Percentiles rank a stretch among this genome's conserved stretches.
phyloP scores from a whole-genome alignment of 2,113 vertebrate genomes.

The Hoplias malabaricus region DNA sequence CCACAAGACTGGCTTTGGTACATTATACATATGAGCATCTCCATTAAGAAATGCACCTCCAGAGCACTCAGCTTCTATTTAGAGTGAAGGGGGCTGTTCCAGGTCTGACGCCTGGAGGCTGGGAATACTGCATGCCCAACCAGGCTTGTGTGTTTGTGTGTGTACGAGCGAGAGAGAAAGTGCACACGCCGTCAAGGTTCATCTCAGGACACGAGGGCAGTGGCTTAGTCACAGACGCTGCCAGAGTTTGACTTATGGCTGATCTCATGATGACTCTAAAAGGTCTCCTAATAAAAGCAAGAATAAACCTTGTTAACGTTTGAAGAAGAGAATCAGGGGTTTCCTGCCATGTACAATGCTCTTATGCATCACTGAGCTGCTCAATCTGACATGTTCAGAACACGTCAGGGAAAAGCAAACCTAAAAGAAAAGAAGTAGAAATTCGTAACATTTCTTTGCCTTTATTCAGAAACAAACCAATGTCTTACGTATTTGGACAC shows the following conservation, averaged over 20 bases:
- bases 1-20: slow-evolving; percentile 20
- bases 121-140: not conserved
- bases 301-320: slow-evolving; percentile 1
- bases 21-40: slow-evolving; percentile 11
- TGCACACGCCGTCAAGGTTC: not conserved
- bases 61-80: not conserved
- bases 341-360: slow-evolving; percentile 7
- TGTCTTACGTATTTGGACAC: not conserved
- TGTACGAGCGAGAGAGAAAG: too few species aligned
- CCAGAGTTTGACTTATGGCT: slow-evolving; percentile 10
- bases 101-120: not conserved
- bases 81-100: not conserved
- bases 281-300: slow-evolving; percentile 26
- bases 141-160: too few species aligned
- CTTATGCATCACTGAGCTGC: not conserved
- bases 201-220: slow-evolving; percentile 10
- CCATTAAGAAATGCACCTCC: not conserved
- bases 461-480: not conserved
- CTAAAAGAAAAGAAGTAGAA: not conserved
- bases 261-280: not conserved
- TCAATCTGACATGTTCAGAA: not conserved
- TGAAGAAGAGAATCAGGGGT: not conserved
- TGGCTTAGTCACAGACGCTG: slow-evolving; percentile 9
- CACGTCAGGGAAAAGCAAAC: not conserved
- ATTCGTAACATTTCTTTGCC: not conserved